These are phyloP conservation scores for Butorides virescens DNA, from an alignment of 2,113 vertebrate genomes.

Conservation along the genomic window DNA sequence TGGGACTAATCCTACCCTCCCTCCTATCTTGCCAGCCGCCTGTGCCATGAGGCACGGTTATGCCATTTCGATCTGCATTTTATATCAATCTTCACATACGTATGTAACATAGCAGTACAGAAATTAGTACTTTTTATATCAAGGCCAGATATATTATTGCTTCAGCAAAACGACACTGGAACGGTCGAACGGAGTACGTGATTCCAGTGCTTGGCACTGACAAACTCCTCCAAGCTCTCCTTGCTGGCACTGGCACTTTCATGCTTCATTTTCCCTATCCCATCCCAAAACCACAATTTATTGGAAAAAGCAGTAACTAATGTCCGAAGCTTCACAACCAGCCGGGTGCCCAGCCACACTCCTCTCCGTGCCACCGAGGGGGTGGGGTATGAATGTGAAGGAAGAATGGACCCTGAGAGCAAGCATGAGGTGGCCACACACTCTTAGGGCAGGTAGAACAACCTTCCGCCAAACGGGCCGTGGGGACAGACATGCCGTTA, in stretches of 20 bases:
- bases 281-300: neutral
- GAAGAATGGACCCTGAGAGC: neutral
- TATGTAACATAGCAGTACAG: neutral
- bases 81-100: neutral
- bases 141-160: neutral
- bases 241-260: neutral
- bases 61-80: neutral
- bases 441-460: neutral
- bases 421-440: neutral
- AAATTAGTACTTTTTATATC: neutral
- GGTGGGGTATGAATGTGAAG: neutral
- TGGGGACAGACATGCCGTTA: neutral
- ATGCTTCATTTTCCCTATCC: neutral
- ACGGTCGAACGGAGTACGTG: rapidly evolving
- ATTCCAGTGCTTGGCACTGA: neutral
- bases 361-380: neutral
- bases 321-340: neutral
- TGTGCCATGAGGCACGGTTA: neutral
- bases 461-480: neutral
- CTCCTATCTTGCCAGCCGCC: neutral
- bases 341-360: neutral
- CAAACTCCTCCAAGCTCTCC: neutral
- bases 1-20: neutral
- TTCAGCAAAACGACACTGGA: neutral
- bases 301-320: neutral